These are phyloP conservation scores for Platalea minor DNA, from an alignment of 2,797 vertebrate species.

Conservation along the genomic window DNA sequence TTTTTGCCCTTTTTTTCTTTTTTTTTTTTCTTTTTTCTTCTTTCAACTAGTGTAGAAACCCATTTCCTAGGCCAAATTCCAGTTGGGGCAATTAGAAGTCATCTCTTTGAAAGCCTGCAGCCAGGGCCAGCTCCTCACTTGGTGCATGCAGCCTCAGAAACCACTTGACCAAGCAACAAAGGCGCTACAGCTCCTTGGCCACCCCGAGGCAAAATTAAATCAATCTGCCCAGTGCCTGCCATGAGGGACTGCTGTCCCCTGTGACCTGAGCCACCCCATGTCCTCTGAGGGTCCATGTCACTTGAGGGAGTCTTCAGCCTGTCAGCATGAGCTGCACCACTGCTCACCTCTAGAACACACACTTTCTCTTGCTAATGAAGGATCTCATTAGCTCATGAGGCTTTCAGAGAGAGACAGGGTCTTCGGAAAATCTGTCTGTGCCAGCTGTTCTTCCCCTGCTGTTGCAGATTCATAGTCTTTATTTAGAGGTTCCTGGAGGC, in stretches of 20 bases:
- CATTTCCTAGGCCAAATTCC: not conserved
- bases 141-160: not conserved
- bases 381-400: not conserved
- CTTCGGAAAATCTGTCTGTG: not conserved
- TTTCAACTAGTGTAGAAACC: not conserved
- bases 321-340: not conserved
- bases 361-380: not conserved
- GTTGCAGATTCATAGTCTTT: not conserved
- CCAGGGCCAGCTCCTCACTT: not conserved
- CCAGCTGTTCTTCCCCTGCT: not conserved
- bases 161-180: not conserved
- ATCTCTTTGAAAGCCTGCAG: not conserved
- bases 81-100: not conserved
- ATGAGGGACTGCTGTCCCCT: not conserved
- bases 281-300: not conserved
- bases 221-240: no score
- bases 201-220: not conserved
- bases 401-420: not conserved
- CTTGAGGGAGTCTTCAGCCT: not conserved
- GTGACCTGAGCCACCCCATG: not conserved
- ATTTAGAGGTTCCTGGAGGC: not conserved
- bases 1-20: no score
- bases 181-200: accelerated
- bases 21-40: not conserved
- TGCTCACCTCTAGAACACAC: not conserved